A percentile compares a stretch with the other conserved stretches of the same genome.
phyloP scores from a whole-genome alignment of 2,113 vertebrate genomes.

The Pluvialis apricaria region DNA sequence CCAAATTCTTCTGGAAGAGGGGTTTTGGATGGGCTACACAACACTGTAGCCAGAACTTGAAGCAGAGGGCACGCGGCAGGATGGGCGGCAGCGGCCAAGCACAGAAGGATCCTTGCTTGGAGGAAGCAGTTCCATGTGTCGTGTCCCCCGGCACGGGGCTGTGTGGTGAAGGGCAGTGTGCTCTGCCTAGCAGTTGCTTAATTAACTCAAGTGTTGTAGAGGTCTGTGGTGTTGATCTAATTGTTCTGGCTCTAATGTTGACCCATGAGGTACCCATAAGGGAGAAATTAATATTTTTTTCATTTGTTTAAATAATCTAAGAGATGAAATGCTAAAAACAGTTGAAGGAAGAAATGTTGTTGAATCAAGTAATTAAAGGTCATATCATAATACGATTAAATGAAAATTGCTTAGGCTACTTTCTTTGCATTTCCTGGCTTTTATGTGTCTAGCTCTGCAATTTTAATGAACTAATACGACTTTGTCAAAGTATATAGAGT shows the following conservation, averaged over 20 bases:
- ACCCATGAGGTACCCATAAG: not conserved
- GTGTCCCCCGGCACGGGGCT: not conserved
- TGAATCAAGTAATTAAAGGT: not conserved
- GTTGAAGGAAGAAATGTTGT: not conserved
- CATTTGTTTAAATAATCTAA: not conserved
- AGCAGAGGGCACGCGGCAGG: not conserved
- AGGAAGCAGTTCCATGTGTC: not conserved
- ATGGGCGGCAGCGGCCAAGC: not conserved
- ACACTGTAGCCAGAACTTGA: not conserved
- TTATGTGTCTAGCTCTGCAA: not conserved
- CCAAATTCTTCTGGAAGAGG: not conserved
- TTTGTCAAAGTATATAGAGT: not conserved
- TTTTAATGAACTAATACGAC: not conserved
- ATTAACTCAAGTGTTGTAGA: not conserved
- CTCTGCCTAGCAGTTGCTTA: not conserved
- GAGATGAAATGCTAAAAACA: not conserved
- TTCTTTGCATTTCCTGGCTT: not conserved
- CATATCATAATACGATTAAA: not conserved
- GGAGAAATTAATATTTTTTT: not conserved
- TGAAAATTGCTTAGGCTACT: not conserved
- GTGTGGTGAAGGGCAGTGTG: fast-evolving
- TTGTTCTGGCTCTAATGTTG: not conserved
- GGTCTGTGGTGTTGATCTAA: not conserved
- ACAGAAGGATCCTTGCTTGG: not conserved
- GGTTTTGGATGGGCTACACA: not conserved